Evolutionary conservation across 1,140 invertebrate genomes (phyloP).

Genomic region (Hycleus cichorii): DNA sequence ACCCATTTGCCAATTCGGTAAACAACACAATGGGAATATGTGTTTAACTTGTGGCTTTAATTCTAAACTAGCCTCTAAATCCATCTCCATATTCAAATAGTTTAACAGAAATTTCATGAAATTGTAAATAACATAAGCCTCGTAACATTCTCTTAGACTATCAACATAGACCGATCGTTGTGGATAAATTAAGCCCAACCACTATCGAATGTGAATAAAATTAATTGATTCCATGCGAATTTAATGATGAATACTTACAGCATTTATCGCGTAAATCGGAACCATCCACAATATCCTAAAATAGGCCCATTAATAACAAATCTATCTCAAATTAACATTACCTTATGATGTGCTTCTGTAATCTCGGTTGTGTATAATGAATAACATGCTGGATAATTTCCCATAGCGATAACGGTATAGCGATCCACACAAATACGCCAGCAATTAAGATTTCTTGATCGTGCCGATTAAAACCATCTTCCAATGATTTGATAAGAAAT

Average conservation of each 20-base stretch:
- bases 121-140: conserved; percentile 95
- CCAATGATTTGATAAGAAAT: conserved; percentile 65
- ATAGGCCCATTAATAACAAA: conserved; percentile 30
- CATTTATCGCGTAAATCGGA: conserved; percentile 92
- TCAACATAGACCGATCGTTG: conserved; percentile 85
- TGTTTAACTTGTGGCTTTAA: conserved; percentile 79
- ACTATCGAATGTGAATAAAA: conserved; percentile 49
- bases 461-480: conserved; percentile 61
- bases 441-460: conserved; percentile 77
- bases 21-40: conserved; percentile 77
- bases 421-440: conserved; percentile 82
- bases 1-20: conserved; percentile 82
- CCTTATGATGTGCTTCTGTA: conserved; percentile 93
- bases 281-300: conserved; percentile 96
- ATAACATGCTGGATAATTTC: conserved; percentile 91
- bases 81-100: conserved; percentile 77
- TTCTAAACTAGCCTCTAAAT: conserved; percentile 72
- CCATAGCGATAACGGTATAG: conserved; percentile 88
- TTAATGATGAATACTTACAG: conserved; percentile 55
- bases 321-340: conserved; percentile 37
- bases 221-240: neutral
- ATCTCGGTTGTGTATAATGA: conserved; percentile 84
- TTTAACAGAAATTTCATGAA: conserved; percentile 93
- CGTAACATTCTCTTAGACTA: conserved; percentile 89
- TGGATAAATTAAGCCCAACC: conserved; percentile 76